Conservation (phyloP, 35 echinoderm and acorn worm genomes). For the Stichopus chloronotus region DNA sequence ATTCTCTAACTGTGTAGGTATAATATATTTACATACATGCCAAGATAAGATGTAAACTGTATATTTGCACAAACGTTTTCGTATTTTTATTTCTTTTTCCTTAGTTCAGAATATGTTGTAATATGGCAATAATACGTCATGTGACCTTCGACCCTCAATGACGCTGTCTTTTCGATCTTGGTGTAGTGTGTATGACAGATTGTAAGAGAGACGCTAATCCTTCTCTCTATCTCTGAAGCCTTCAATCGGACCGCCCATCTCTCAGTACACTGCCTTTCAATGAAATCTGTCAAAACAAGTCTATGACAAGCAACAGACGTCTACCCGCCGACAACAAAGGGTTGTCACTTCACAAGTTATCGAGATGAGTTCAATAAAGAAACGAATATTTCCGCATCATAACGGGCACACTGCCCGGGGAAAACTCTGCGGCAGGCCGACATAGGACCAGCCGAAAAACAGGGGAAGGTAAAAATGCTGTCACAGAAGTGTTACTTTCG, state of each 20-base stretch:
- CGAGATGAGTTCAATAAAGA: conserved; percentile 27
- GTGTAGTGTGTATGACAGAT: background rate
- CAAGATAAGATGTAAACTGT: no score
- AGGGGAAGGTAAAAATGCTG: conserved; percentile 26
- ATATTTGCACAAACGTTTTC: no score
- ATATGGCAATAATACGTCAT: background rate
- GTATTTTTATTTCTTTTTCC: no score
- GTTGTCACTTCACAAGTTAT: conserved; percentile 50
- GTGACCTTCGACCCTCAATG: background rate
- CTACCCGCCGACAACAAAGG: conserved; percentile 52
- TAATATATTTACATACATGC: no score
- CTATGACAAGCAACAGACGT: conserved; percentile 34
- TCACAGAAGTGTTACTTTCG: conserved; percentile 49
- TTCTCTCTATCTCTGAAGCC: no score
- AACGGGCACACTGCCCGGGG: conserved; percentile 41
- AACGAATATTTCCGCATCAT: conserved; percentile 6
- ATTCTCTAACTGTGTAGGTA: no score
- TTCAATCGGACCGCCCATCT: conserved; percentile 44
- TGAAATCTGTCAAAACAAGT: conserved; percentile 41
- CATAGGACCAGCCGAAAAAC: background rate
- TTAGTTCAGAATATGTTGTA: no score
- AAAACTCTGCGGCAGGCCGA: conserved; percentile 7
- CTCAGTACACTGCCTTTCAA: conserved; percentile 39
- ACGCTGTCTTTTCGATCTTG: background rate
- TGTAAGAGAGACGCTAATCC: background rate